Evolutionary conservation across 1,140 invertebrate genomes (phyloP).

Genomic region (Pissodes strobi): DNA sequence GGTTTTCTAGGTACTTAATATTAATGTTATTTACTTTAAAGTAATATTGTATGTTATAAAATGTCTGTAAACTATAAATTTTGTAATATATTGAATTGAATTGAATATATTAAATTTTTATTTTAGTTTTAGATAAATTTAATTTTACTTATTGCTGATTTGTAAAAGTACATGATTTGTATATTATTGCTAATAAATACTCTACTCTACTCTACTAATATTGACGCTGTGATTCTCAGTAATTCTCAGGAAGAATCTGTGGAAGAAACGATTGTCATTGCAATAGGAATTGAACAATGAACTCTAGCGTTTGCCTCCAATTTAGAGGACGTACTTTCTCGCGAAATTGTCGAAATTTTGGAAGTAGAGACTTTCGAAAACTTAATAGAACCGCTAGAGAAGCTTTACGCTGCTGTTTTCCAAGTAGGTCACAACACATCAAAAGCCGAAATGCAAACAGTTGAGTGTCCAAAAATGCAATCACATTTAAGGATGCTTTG

Average conservation of each 20-base stretch:
- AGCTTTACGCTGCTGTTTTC: constrained; percentile 24
- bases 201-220: no score
- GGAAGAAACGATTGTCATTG: not conserved
- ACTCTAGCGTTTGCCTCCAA: not conserved
- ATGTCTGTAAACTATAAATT: no score
- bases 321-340: not conserved
- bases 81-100: no score
- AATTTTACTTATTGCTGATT: no score
- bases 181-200: no score
- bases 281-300: constrained; percentile 1
- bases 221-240: constrained; percentile 14
- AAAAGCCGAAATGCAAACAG: constrained; percentile 23
- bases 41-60: no score
- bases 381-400: constrained; percentile 34
- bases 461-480: constrained; percentile 6
- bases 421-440: constrained; percentile 11
- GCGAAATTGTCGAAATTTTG: not conserved
- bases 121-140: no score
- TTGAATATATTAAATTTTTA: no score
- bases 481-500: constrained; percentile 14
- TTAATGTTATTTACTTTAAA: no score
- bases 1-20: no score
- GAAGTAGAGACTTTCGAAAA: constrained; percentile 8
- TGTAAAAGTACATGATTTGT: no score
- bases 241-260: not conserved